These are phyloP conservation scores for Ctenodactylus gundi DNA, from an alignment of 2,113 vertebrate genomes.

Conservation along the genomic window DNA sequence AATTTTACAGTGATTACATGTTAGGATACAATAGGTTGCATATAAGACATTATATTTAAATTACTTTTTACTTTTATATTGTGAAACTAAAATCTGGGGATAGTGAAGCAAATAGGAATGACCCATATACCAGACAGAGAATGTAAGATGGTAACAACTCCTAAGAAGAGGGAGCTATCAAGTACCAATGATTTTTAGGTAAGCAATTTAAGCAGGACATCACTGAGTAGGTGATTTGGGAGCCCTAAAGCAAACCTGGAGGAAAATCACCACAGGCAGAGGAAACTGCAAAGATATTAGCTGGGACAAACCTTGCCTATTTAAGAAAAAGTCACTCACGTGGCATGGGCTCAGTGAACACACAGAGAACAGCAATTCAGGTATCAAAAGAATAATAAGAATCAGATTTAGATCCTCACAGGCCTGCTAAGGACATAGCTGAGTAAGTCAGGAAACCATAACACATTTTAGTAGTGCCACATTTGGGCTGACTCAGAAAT, in stretches of 20 bases:
- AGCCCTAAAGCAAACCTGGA: background rate
- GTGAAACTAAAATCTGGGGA: background rate
- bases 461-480: background rate
- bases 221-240: background rate
- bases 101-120: background rate
- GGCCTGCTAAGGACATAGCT: background rate
- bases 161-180: background rate
- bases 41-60: background rate
- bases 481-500: background rate
- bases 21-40: background rate
- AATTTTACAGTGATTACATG: background rate
- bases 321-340: background rate
- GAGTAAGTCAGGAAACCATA: background rate
- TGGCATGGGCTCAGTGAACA: background rate
- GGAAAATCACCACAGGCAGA: background rate
- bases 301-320: background rate
- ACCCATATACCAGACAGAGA: background rate
- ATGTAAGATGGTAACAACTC: background rate
- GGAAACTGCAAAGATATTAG: background rate
- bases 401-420: background rate
- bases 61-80: background rate
- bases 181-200: background rate
- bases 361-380: background rate
- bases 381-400: background rate
- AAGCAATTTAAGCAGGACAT: background rate